Evolutionary conservation across 2,888 invertebrate species (phyloP), one percentile per base, ranked within the genome.

Genomic region (Pseudolycoriella hygida): DNA sequence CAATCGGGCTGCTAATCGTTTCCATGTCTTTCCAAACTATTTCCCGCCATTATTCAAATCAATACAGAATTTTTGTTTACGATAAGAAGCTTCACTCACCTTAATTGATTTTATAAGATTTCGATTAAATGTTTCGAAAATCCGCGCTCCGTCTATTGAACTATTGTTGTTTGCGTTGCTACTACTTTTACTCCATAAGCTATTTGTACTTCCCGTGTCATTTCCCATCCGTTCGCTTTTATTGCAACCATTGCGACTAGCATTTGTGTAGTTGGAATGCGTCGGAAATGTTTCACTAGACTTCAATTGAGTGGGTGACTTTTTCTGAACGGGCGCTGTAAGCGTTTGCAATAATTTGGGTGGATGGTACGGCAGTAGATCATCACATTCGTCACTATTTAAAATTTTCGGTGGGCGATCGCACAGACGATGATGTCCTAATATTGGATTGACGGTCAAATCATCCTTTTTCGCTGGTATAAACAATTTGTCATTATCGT

Each of bases 401-500:
- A 14, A n/a, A 15, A 50, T 31, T 47, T 40, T 40, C 17, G 48
- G 49, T 6, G 62, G 62, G 8, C 65, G 55, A 54, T 76, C 76
- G 25, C 76, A 76, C 14, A 76, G 62, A 44, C 75, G 69, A 54
- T 76, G 76, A 57, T 76, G 76, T 1, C 74, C 69, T 37, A 74
- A 55, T 46, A 67, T 64, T 32, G 67, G 67, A 57, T 67, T 67
- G 3, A 67, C 62, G 61, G 62, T 63, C 2, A 65, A 48, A 50
- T 65, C 65, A 40, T 65, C 66, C 46, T 62, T 63, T 47, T 66
- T 66, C 31, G 57, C 58, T 15, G 62, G 62, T 31, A 57, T 61
- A 48, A 62, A 64, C 25, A 63, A 46, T 47, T 62, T 62, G 44
- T 63, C 60, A 55, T 59, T 58, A 15, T 62, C 62, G 43, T 62